phyloP scores from a whole-genome alignment of 2,797 vertebrate genomes.

The Falco concolor region DNA sequence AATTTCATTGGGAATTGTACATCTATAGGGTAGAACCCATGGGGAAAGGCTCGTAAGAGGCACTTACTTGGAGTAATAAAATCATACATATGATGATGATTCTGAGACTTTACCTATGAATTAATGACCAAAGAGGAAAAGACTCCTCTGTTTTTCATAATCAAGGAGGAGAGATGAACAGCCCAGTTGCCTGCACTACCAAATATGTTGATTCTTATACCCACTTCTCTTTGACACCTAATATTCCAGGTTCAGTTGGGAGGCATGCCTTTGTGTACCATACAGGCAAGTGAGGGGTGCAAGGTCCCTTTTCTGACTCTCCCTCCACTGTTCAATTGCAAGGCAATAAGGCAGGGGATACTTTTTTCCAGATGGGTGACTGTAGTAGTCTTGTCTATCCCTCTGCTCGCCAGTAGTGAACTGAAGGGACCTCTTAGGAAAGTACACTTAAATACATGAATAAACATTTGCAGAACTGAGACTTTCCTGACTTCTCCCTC shows the following conservation, averaged over 20 bases:
- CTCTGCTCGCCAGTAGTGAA: neutral
- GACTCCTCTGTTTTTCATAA: neutral
- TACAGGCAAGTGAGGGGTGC: neutral
- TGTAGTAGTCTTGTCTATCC: neutral
- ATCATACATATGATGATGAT: neutral
- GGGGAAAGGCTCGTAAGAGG: neutral
- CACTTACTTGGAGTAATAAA: neutral
- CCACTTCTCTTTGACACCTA: neutral
- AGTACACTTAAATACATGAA: neutral
- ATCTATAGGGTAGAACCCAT: neutral
- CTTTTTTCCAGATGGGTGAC: neutral
- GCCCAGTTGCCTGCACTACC: neutral
- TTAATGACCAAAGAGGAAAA: neutral
- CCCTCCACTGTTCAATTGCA: neutral
- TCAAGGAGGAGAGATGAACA: neutral
- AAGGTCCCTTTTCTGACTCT: neutral
- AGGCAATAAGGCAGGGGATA: neutral
- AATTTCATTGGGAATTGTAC: neutral
- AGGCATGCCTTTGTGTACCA: accelerated
- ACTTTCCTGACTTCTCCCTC: neutral
- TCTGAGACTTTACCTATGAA: neutral
- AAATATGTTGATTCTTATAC: neutral
- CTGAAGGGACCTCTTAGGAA: neutral
- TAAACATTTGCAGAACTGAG: neutral
- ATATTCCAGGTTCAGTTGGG: neutral